Evolutionary conservation across 1,140 invertebrate species (phyloP).

Genomic region (Armadillidium nasatum): DNA sequence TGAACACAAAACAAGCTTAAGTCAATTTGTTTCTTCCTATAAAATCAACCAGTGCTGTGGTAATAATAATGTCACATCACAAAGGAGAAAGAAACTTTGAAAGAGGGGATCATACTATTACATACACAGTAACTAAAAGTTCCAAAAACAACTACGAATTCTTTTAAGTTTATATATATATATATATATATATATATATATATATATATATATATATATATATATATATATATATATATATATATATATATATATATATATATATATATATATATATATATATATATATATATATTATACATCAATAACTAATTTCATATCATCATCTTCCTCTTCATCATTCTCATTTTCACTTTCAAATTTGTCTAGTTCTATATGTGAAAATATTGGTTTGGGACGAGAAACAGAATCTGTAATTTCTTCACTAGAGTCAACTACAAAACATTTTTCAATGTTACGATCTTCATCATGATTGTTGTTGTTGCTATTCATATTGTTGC

Average conservation of each 20-base stretch:
- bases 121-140: too few relatives aligned
- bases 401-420: neutral
- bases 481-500: too few relatives aligned
- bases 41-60: too few relatives aligned
- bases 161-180: neutral
- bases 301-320: neutral
- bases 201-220: neutral
- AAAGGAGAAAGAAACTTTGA: too few relatives aligned
- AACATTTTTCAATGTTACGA: neutral
- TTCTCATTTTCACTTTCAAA: neutral
- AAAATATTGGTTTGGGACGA: neutral
- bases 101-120: too few relatives aligned
- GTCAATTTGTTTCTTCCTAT: too few relatives aligned
- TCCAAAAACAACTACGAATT: too few relatives aligned
- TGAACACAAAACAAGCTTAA: too few relatives aligned
- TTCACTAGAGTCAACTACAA: too few relatives aligned
- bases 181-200: conserved; percentile 14
- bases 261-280: neutral
- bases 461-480: too few relatives aligned
- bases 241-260: neutral
- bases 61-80: too few relatives aligned
- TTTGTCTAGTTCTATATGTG: neutral
- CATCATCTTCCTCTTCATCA: neutral
- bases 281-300: neutral
- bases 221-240: neutral